phyloP scores from a whole-genome alignment of 2,888 invertebrate species.

The Agrotis exclamationis region DNA sequence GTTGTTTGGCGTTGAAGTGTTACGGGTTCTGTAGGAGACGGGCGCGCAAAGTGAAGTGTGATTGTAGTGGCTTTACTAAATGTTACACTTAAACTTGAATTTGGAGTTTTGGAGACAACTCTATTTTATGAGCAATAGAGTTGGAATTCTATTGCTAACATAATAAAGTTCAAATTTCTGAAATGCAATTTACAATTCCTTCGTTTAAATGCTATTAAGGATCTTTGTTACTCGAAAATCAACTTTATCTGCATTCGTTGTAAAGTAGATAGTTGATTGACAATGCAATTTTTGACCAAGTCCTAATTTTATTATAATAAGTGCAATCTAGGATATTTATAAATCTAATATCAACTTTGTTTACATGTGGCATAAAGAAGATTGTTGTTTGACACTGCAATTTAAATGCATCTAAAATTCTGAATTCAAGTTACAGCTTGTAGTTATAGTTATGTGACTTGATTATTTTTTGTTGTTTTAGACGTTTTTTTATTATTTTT shows the following conservation, averaged over 20 bases:
- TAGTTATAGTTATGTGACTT: slow-evolving; percentile 38
- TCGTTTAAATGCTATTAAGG: no score
- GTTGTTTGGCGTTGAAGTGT: slow-evolving; percentile 85
- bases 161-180: not conserved
- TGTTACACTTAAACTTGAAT: slow-evolving; percentile 75
- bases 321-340: no score
- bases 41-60: slow-evolving; percentile 80
- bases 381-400: not conserved
- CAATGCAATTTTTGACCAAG: not conserved
- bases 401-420: slow-evolving; percentile 4
- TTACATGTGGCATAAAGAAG: not conserved
- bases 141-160: not conserved
- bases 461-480: slow-evolving; percentile 43
- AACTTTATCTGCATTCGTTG: not conserved
- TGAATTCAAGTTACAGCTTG: slow-evolving; percentile 39
- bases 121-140: not conserved
- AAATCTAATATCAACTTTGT: slow-evolving; percentile 11
- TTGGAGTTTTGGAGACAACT: not conserved
- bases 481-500: slow-evolving; percentile 45
- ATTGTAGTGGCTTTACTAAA: slow-evolving; percentile 78
- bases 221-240: not conserved
- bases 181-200: not conserved
- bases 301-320: no score
- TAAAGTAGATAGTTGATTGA: slow-evolving; percentile 4
- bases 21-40: slow-evolving; percentile 85